phyloP scores from a whole-genome alignment of 1,140 invertebrate species.

The Bombus breviceps region DNA sequence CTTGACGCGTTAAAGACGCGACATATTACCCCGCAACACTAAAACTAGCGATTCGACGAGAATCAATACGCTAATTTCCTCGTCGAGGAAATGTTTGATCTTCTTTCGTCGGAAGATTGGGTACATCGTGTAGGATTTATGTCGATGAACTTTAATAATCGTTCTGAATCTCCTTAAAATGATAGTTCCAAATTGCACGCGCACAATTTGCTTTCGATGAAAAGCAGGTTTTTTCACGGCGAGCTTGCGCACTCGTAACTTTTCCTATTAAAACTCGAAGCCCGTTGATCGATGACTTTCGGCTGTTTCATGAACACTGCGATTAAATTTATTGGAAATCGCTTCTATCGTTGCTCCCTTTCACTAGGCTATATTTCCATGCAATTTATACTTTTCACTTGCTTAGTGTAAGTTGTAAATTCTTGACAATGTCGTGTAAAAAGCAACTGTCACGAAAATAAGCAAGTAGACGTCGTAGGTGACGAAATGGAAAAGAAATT shows the following conservation, averaged over 20 bases:
- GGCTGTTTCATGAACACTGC: not conserved
- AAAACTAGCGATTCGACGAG: too few relatives aligned
- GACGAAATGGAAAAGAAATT: too few relatives aligned
- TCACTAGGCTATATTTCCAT: not conserved
- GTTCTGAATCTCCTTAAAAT: too few relatives aligned
- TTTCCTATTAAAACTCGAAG: conserved; percentile 11
- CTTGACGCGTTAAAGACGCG: not conserved
- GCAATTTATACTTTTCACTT: not conserved
- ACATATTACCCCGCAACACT: not conserved
- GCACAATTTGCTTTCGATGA: not conserved
- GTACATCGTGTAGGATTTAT: too few relatives aligned
- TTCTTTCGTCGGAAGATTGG: too few relatives aligned
- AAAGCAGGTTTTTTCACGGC: not conserved
- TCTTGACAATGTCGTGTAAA: not conserved
- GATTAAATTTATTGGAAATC: conserved; percentile 11
- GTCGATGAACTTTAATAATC: too few relatives aligned
- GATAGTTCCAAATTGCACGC: not conserved
- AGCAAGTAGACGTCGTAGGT: too few relatives aligned
- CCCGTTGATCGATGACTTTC: conserved; percentile 13
- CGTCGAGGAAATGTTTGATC: too few relatives aligned
- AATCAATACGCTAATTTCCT: too few relatives aligned
- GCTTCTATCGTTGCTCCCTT: not conserved
- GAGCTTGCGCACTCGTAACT: not conserved
- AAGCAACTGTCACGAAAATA: not conserved
- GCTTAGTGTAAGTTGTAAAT: not conserved